Evolutionary conservation across 2,888 invertebrate genomes (phyloP).

Genomic region (Xiphydria camelus): DNA sequence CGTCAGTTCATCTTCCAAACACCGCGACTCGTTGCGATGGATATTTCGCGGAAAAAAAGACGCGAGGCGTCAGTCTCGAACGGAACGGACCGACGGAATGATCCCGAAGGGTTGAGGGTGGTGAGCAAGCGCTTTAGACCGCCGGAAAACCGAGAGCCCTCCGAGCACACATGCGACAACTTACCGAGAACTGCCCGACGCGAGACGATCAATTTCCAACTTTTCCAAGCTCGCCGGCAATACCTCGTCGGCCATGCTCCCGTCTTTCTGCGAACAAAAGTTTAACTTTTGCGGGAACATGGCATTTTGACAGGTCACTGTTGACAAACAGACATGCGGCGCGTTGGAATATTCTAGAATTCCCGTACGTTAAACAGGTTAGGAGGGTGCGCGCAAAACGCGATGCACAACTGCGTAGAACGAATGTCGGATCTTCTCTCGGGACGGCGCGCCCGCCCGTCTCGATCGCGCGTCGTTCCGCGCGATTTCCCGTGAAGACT

Average conservation of each 20-base stretch:
- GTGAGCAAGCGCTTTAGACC: constrained; percentile 23
- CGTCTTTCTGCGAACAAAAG: constrained; percentile 19
- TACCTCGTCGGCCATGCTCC: constrained; percentile 46
- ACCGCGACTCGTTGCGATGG: too few relatives aligned
- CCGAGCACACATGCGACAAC: constrained; percentile 1
- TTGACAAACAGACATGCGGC: constrained; percentile 29
- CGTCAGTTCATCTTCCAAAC: too few relatives aligned
- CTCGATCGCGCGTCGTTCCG: not conserved
- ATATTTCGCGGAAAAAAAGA: not conserved
- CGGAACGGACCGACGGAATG: not conserved
- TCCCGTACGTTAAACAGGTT: constrained; percentile 3
- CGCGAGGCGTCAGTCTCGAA: not conserved
- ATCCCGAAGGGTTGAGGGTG: not conserved
- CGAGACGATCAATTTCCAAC: constrained; percentile 46
- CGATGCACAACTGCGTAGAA: too few relatives aligned
- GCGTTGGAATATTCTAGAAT: constrained; percentile 33
- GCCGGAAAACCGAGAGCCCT: not conserved
- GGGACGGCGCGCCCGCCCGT: not conserved
- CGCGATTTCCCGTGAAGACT: not conserved
- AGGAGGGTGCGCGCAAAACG: constrained; percentile 20
- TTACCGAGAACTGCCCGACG: constrained; percentile 14
- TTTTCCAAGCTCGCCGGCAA: constrained; percentile 50
- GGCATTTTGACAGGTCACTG: constrained; percentile 29
- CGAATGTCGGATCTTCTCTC: constrained; percentile 1
- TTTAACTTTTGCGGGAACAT: constrained; percentile 27